Evolutionary conservation across 2,888 invertebrate species (phyloP).

Genomic region (Drosophila kokeensis): DNA sequence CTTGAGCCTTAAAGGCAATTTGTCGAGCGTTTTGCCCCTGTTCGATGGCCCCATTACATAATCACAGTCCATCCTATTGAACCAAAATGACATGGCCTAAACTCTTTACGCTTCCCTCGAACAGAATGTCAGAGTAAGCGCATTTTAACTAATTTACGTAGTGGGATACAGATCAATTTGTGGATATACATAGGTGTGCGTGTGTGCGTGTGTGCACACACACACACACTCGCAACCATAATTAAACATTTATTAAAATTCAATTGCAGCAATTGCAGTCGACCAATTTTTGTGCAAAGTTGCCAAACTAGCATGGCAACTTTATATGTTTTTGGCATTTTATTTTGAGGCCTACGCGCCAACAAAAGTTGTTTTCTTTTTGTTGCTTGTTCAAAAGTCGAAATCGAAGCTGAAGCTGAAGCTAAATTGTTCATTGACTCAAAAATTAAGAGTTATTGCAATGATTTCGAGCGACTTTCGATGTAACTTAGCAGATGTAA

Average conservation of each 20-base stretch:
- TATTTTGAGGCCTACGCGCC: background rate
- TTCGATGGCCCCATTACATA: conserved; percentile 5
- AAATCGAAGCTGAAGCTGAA: background rate
- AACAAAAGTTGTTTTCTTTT: background rate
- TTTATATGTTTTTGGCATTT: background rate
- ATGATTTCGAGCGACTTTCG: background rate
- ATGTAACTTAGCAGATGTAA: background rate
- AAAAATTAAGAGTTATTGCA: background rate
- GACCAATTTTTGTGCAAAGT: background rate
- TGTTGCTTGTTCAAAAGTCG: background rate
- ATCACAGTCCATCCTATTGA: background rate
- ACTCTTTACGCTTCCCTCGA: background rate
- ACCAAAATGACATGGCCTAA: background rate
- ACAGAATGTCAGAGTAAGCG: background rate
- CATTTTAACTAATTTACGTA: background rate
- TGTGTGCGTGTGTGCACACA: no score
- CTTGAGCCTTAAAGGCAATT: conserved; percentile 48
- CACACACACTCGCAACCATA: background rate
- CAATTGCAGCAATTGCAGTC: background rate
- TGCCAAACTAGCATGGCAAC: conserved; percentile 5
- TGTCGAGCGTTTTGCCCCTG: conserved; percentile 27
- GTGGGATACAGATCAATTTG: background rate
- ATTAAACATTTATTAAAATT: conserved; percentile 8
- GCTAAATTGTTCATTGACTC: background rate
- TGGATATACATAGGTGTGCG: background rate